phyloP scores from a whole-genome alignment of 2,113 vertebrate species.

The Papio anubis region DNA sequence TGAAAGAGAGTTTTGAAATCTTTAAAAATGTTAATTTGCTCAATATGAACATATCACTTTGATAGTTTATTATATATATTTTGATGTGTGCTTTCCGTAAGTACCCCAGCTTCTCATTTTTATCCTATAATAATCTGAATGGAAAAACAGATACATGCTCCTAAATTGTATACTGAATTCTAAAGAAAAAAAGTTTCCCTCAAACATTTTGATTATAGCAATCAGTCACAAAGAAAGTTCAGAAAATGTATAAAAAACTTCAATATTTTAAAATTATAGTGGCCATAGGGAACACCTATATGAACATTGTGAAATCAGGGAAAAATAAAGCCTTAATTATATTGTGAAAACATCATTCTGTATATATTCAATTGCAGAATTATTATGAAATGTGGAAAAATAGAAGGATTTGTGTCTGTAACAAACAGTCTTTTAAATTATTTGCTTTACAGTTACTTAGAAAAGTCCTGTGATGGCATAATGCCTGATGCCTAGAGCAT shows the following conservation, averaged over 20 bases:
- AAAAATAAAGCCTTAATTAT: slow-evolving; percentile 69
- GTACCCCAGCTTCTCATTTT: background rate
- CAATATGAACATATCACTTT: background rate
- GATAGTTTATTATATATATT: background rate
- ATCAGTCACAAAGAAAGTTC: background rate
- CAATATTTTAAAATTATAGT: slow-evolving; percentile 52
- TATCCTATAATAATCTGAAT: background rate
- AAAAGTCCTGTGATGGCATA: background rate
- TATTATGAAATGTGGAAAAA: slow-evolving; percentile 63
- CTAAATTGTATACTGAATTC: background rate
- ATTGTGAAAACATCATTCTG: slow-evolving; percentile 60
- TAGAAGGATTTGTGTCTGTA: background rate
- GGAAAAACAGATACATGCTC: background rate
- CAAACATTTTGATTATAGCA: background rate
- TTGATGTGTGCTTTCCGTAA: background rate
- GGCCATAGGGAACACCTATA: slow-evolving; percentile 47
- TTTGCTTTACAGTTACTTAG: background rate
- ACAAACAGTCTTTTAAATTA: background rate
- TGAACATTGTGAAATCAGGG: slow-evolving; percentile 41
- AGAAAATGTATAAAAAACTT: background rate
- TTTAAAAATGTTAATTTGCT: background rate
- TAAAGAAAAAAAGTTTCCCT: background rate
- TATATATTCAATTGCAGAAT: slow-evolving; percentile 59
- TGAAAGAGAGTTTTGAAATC: background rate
- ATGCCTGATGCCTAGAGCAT: background rate